Evolutionary conservation across 2,113 vertebrate species (phyloP).

Genomic region (Callaeas wilsoni): DNA sequence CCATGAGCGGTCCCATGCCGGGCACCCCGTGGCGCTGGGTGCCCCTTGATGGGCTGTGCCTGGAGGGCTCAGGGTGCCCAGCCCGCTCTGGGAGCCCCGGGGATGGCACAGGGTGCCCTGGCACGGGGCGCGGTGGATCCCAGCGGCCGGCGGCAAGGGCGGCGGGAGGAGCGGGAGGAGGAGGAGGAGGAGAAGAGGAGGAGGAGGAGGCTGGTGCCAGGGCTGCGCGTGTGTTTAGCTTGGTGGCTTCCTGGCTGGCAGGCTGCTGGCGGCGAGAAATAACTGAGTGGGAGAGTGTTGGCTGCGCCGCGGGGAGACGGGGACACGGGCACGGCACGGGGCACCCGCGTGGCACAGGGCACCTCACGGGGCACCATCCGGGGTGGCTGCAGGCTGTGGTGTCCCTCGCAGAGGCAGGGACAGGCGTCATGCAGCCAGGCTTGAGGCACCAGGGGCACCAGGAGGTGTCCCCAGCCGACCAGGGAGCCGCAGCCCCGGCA

Average conservation of each 20-base stretch:
- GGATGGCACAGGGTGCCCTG: background rate
- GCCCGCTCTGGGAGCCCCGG: rapidly evolving
- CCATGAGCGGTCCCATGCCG: rapidly evolving
- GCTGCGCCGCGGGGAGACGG: background rate
- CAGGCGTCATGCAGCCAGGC: background rate
- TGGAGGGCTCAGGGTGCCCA: background rate
- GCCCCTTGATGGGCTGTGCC: background rate
- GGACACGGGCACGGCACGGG: background rate
- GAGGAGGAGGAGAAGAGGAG: background rate
- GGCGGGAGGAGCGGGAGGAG: background rate
- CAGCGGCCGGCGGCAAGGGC: background rate
- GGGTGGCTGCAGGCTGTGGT: rapidly evolving
- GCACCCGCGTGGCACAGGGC: background rate
- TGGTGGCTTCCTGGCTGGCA: conserved; percentile 44
- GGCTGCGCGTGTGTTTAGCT: conserved; percentile 32
- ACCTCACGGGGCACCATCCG: rapidly evolving
- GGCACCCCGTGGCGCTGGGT: background rate
- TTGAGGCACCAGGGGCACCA: background rate
- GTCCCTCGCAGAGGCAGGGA: background rate
- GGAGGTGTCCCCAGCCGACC: rapidly evolving
- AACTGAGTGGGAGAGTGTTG: conserved; percentile 39
- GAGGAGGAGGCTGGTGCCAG: conserved; percentile 32
- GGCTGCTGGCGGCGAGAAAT: background rate
- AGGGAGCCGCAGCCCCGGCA: rapidly evolving
- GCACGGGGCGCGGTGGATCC: background rate